These are phyloP conservation scores for Gymnarchus niloticus DNA, from an alignment of 2,113 vertebrate genomes.

Conservation along the genomic window DNA sequence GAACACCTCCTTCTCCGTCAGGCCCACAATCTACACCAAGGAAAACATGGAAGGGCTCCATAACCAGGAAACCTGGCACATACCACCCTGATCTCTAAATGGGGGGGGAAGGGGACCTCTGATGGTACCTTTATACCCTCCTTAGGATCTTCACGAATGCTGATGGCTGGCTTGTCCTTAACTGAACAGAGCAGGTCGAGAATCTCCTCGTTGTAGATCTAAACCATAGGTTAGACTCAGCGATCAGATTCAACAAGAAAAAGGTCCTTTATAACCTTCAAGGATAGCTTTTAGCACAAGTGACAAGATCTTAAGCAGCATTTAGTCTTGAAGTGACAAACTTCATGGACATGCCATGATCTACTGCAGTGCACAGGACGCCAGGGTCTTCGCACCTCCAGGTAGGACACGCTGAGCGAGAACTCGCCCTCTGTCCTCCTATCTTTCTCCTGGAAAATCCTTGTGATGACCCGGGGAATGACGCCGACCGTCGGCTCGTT, in stretches of 20 bases:
- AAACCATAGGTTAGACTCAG: constrained; percentile 24
- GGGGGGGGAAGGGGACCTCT: background rate
- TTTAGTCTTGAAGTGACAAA: background rate
- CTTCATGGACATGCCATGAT: background rate
- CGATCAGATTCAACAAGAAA: background rate
- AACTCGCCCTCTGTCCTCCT: constrained; percentile 71
- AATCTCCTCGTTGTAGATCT: constrained; percentile 97
- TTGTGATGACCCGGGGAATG: constrained; percentile 82
- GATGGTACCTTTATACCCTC: constrained; percentile 84
- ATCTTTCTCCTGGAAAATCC: constrained; percentile 76
- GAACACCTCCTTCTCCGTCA: constrained; percentile 75
- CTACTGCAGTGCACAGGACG: background rate
- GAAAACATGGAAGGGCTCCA: background rate
- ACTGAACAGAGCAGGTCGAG: constrained; percentile 77
- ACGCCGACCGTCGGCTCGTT: constrained; percentile 78
- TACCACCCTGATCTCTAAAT: background rate
- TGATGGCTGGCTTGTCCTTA: constrained; percentile 76
- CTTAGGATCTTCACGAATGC: constrained; percentile 89
- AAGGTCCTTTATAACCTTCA: background rate
- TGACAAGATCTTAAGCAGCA: background rate
- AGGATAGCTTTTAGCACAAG: background rate
- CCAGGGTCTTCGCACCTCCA: constrained; percentile 70
- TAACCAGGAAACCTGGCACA: background rate
- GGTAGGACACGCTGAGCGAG: constrained; percentile 75
- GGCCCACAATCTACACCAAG: constrained; percentile 76